These are phyloP conservation scores for Crenuchus spilurus DNA, from an alignment of 2,797 vertebrate species.

Conservation along the genomic window DNA sequence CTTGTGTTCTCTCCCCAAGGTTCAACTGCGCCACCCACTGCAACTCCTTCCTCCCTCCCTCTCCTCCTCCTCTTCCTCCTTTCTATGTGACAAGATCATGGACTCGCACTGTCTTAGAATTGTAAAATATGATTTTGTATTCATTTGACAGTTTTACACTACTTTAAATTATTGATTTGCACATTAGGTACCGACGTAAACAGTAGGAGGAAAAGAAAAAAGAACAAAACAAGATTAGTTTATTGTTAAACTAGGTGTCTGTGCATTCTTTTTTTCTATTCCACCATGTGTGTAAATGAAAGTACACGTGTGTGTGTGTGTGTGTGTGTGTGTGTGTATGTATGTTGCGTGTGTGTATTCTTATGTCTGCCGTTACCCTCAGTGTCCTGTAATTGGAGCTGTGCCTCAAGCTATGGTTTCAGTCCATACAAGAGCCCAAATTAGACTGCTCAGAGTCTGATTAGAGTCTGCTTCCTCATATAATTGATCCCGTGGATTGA, in stretches of 20 bases:
- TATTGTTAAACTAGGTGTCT: conserved; percentile 85
- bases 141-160: conserved; percentile 83
- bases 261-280: conserved; percentile 68
- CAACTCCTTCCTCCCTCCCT: conserved; percentile 53
- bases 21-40: conserved; percentile 59
- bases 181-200: conserved; percentile 84
- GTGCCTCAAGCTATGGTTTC: conserved; percentile 55
- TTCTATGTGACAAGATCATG: conserved; percentile 72
- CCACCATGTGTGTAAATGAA: conserved; percentile 10
- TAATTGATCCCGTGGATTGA: conserved; percentile 41
- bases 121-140: conserved; percentile 81
- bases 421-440: conserved; percentile 78
- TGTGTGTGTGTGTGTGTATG: conserved; percentile 26
- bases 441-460: conserved; percentile 65
- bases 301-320: conserved; percentile 19
- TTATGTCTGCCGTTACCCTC: conserved; percentile 30
- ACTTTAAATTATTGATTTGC: conserved; percentile 86
- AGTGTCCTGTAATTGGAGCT: conserved; percentile 51
- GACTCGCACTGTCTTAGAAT: conserved; percentile 78
- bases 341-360: conserved; percentile 1
- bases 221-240: conserved; percentile 77
- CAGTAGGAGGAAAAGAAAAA: conserved; percentile 70
- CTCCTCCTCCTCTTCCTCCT: conserved; percentile 73
- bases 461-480: conserved; percentile 50
- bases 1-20: conserved; percentile 71